Evolutionary conservation across 2,113 vertebrate genomes (phyloP), one percentile per base, ranked within the genome.

Genomic region (Falco punctatus): DNA sequence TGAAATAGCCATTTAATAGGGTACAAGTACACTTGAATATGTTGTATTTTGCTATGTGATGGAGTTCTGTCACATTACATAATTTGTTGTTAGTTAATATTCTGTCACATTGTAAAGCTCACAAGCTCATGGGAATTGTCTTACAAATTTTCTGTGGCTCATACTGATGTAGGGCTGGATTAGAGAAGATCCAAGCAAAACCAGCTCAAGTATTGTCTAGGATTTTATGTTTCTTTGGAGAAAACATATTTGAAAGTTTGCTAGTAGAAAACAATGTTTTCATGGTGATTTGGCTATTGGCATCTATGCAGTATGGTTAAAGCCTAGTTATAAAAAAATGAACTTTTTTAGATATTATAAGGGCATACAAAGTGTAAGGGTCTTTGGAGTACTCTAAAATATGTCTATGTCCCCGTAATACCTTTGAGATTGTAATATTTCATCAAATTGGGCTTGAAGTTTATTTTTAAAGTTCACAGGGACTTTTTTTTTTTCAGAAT

Each of bases 111-210:
- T 87, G 27, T 74, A 49, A 83, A 88, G 46, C 32, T 77, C 49
- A 46, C 1, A 18, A 77, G 49, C 22, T 51, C 70, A 62, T 2
- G 2, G 66, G 82, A 93, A 81, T 44, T 17, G 3, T 67, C n/a
- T 86, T 81, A 70, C 16, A 80, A 61, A 51, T 73, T 94, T 93
- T 70, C 48, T 77, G n/a, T 86, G 67, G 21, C 20, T 92, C 65
- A 33, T 58, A 32, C 5, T 86, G 55, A 11, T 84, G 10, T 49
- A n/a, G 35, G 33, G 40, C 54, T 49, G 26, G 49, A 80, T 90
- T 65, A 88, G 40, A 66, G 61, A 73, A 78, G 59, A 91, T 70
- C 13, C 19, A 66, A 62, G 64, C 58, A 67, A 87, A 91, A 58
- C 6, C 51, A 69, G 27, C 55, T 73, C 15, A 54, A 27, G 10